These are phyloP conservation scores for Chionoecetes opilio DNA, from an alignment of 1,140 invertebrate genomes.

Conservation along the genomic window DNA sequence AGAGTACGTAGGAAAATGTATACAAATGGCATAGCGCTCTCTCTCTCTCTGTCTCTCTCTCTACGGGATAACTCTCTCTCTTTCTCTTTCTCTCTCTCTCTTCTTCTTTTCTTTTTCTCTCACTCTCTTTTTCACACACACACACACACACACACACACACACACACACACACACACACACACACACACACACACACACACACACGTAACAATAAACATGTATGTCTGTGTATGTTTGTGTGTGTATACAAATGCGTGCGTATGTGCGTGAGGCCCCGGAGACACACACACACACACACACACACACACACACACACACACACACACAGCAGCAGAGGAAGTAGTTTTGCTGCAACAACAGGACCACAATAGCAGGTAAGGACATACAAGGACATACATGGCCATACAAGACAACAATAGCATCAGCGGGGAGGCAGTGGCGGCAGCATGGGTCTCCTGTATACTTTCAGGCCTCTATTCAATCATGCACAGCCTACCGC, in stretches of 20 bases:
- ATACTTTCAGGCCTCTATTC: constrained; percentile 39
- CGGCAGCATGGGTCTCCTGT: not conserved
- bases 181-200: constrained; percentile 38
- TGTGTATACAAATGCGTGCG: not conserved
- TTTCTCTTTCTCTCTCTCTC: too few species aligned
- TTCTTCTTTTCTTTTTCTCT: too few species aligned
- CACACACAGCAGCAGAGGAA: not conserved
- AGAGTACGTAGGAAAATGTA: not conserved
- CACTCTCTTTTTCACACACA: too few species aligned
- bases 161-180: constrained; percentile 47
- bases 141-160: constrained; percentile 43
- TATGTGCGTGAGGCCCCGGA: not conserved
- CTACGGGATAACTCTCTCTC: too few species aligned
- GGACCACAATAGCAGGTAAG: not conserved
- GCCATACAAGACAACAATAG: not conserved
- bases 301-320: too few species aligned
- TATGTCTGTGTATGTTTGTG: not conserved
- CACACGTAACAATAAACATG: not conserved
- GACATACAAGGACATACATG: too few species aligned
- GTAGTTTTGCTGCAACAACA: not conserved
- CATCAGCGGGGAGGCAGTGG: not conserved
- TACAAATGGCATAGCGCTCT: too few species aligned
- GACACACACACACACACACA: constrained; percentile 30
- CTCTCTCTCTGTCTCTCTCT: too few species aligned
- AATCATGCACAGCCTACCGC: constrained; percentile 41